Percentiles rank a stretch among this genome's conserved stretches.
Conservation (phyloP, 1,140 invertebrate genomes). For the Eueides isabella region DNA sequence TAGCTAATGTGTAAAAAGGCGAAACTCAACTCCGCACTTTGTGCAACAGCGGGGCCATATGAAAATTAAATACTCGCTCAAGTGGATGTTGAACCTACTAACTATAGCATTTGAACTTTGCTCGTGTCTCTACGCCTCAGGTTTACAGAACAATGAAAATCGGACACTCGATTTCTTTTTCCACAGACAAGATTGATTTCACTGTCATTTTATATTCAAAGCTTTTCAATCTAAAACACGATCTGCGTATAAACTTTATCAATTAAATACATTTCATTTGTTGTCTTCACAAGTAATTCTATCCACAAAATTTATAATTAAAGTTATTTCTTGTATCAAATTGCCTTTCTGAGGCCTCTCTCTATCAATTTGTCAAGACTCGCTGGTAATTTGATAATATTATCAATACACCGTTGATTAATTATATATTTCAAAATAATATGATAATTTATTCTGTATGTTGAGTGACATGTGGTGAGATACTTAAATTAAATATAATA, state of each 20-base stretch:
- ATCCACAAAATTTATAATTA: conserved; percentile 12
- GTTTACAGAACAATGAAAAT: neutral
- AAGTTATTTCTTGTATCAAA: conserved; percentile 10
- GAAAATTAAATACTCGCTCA: too few relatives aligned
- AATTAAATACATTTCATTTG: conserved; percentile 12
- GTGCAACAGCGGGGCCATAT: too few relatives aligned
- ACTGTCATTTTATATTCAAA: neutral
- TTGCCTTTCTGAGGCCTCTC: neutral
- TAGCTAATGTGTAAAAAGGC: too few relatives aligned
- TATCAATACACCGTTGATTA: neutral
- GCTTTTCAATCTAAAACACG: neutral
- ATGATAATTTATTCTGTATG: neutral
- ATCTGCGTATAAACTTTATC: conserved; percentile 12
- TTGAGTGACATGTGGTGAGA: neutral
- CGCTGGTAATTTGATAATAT: neutral
- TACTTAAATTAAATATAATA: neutral
- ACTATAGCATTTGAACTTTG: too few relatives aligned
- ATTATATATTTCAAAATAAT: neutral
- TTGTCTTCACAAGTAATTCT: conserved; percentile 14
- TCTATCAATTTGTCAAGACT: conserved; percentile 7
- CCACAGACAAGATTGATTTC: neutral
- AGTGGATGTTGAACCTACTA: too few relatives aligned
- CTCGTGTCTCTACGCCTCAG: too few relatives aligned
- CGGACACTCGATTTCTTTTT: neutral
- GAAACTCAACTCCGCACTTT: too few relatives aligned